Percentiles rank a stretch among this genome's conserved stretches.
phyloP scores from a whole-genome alignment of 1,140 invertebrate genomes.

The Drosophila guanche region DNA sequence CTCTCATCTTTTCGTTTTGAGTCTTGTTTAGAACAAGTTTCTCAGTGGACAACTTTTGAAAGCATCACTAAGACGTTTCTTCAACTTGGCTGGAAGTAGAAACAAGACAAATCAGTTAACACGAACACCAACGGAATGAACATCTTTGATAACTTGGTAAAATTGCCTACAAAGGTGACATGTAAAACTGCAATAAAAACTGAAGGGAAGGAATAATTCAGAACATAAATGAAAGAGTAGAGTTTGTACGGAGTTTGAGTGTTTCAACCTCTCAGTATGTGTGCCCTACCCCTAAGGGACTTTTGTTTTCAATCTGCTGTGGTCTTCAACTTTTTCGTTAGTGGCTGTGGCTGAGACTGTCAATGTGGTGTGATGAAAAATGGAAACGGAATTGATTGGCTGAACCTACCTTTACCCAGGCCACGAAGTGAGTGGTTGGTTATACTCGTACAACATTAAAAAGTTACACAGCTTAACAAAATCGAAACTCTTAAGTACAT shows the following conservation, averaged over 20 bases:
- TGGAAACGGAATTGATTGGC: constrained; percentile 46
- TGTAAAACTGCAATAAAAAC: constrained; percentile 34
- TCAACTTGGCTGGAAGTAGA: constrained; percentile 82
- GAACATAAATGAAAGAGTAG: constrained; percentile 40
- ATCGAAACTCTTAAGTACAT: constrained; percentile 1
- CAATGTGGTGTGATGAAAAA: constrained; percentile 29
- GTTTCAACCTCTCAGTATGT: constrained; percentile 38
- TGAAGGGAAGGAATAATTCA: constrained; percentile 28
- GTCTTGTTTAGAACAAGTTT: constrained; percentile 73
- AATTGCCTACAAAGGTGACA: constrained; percentile 56
- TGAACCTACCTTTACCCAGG: constrained; percentile 56
- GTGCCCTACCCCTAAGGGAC: constrained; percentile 60
- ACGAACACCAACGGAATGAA: constrained; percentile 13
- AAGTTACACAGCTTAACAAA: constrained; percentile 25
- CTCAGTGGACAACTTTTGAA: constrained; percentile 81
- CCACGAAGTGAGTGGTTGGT: constrained; percentile 18
- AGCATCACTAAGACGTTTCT: constrained; percentile 83
- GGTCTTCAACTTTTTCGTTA: constrained; percentile 27
- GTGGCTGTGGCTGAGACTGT: constrained; percentile 23
- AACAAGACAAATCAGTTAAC: constrained; percentile 68
- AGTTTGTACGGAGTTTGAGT: constrained; percentile 53
- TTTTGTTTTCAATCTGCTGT: constrained; percentile 33
- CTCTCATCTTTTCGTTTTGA: constrained; percentile 24
- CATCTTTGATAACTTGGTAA: constrained; percentile 41
- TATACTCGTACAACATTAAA: constrained; percentile 15